Base-by-base conservation (phyloP, 2,797 vertebrate genomes). In the Adelosebastes latens region DNA sequence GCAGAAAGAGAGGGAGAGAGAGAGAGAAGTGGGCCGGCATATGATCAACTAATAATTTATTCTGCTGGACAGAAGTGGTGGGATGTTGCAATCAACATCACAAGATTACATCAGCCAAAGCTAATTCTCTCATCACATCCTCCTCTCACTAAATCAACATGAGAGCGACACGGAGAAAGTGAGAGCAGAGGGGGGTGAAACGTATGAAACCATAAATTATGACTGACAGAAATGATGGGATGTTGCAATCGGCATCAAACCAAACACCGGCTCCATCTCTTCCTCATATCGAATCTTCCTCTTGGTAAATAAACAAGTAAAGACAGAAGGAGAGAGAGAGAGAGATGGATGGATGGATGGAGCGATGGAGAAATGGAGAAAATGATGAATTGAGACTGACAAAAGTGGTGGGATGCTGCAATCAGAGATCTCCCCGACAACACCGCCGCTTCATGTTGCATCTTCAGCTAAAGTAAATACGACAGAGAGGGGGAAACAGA, bases 351-450 rank as follows among this genome's bases (percentile, higher is more conserved):
- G 55, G 76, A 79, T 2, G 36, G 76, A 46, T 18, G 12, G 65
- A 77, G 79, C 0, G 4, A 22, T 24, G 24, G 68, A 73, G 72
- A 18, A 52, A 78, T 42, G n/a, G 61, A 72, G 60, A 13, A 53
- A 65, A 66, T 80, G 81, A 91, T 86, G 80, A 75, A 89, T 71
- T 72, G 75, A 87, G 76, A 88, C 83, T 87, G 88, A 86, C 83
- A 81, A 70, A 59, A 79, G 25, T 73, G 82, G 75, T 58, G 86
- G 75, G 71, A 80, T 1, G 67, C 72, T 61, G 87, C 77, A 76
- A 81, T 85, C 79, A 74, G 74, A 76, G 64, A 77, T 82, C 70
- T 27, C 65, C 25, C 63, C 36, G 16, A 25, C 72, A 71, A 31
- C 70, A 29, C 63, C 16, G 6, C 59, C 0, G 34, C 75, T 39